A percentile compares a stretch with the other conserved stretches of the same genome.
Evolutionary conservation across 1,140 invertebrate species (phyloP).

Genomic region (Drosophila insularis): DNA sequence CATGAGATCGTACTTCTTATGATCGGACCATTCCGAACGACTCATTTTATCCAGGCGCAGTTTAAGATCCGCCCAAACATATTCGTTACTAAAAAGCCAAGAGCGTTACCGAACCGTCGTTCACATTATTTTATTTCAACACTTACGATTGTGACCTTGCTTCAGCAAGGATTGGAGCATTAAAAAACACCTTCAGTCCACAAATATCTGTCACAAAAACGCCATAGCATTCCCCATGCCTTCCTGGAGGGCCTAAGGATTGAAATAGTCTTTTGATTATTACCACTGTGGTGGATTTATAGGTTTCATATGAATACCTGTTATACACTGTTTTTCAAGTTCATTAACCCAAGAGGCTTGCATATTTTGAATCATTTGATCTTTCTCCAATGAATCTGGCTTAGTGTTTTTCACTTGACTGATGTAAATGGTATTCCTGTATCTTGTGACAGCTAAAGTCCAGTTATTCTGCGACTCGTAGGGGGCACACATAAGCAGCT

Average conservation of each 20-base stretch:
- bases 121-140: background rate
- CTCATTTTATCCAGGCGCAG: constrained; percentile 47
- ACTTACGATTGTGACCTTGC: constrained; percentile 5
- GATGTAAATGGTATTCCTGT: constrained; percentile 51
- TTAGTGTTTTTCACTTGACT: constrained; percentile 4
- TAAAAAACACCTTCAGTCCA: constrained; percentile 24
- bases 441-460: constrained; percentile 41
- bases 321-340: constrained; percentile 35
- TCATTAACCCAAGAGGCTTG: constrained; percentile 23
- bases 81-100: background rate
- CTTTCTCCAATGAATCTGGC: constrained; percentile 4
- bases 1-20: constrained; percentile 29
- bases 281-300: background rate
- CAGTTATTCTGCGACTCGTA: constrained; percentile 47
- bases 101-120: background rate
- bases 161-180: constrained; percentile 56
- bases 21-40: constrained; percentile 36
- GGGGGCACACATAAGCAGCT: constrained; percentile 52
- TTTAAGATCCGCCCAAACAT: constrained; percentile 36
- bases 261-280: too few species aligned
- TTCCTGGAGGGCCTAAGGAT: constrained; percentile 10
- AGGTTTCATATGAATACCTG: background rate
- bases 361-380: background rate
- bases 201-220: constrained; percentile 32
- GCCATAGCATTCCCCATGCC: constrained; percentile 25